Percentiles rank a stretch among this genome's conserved stretches.
phyloP scores from a whole-genome alignment of 2,113 vertebrate genomes.

The Sphyrna mokarran region DNA sequence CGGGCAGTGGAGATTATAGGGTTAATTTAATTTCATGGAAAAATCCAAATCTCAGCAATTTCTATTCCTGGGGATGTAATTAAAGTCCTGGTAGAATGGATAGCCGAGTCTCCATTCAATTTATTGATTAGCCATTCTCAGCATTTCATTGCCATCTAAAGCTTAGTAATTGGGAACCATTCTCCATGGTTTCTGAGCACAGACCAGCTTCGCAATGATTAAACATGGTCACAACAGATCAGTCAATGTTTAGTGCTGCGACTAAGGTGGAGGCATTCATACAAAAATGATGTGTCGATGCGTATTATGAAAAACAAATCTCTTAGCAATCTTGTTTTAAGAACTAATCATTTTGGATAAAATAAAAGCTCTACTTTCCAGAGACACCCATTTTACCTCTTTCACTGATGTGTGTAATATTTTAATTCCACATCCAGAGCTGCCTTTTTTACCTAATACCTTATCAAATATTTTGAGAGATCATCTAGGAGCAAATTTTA shows the following conservation, averaged over 20 bases:
- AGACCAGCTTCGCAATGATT: slow-evolving; percentile 53
- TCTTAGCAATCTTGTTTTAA: neutral
- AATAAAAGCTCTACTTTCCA: neutral
- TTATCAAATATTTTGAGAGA: slow-evolving; percentile 29
- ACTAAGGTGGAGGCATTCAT: slow-evolving; percentile 59
- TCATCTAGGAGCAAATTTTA: slow-evolving; percentile 29
- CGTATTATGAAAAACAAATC: slow-evolving; percentile 15
- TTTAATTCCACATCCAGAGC: neutral
- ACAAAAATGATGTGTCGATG: slow-evolving; percentile 43
- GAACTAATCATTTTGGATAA: slow-evolving; percentile 14
- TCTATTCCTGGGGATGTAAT: slow-evolving; percentile 57
- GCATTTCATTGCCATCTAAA: slow-evolving; percentile 60
- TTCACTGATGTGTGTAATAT: neutral
- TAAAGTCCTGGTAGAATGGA: slow-evolving; percentile 53
- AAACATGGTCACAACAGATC: slow-evolving; percentile 54
- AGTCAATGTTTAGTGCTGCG: slow-evolving; percentile 47
- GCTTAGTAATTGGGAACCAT: slow-evolving; percentile 50
- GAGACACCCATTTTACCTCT: neutral
- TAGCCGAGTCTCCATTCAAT: slow-evolving; percentile 56
- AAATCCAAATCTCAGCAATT: slow-evolving; percentile 40
- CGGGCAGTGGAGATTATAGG: slow-evolving; percentile 41
- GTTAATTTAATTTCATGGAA: slow-evolving; percentile 46
- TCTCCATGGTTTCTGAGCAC: slow-evolving; percentile 48
- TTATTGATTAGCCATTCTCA: slow-evolving; percentile 64
- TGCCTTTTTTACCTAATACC: neutral